Evolutionary conservation across 2,113 vertebrate genomes (phyloP).

Genomic region (Rhabdomys dilectus): DNA sequence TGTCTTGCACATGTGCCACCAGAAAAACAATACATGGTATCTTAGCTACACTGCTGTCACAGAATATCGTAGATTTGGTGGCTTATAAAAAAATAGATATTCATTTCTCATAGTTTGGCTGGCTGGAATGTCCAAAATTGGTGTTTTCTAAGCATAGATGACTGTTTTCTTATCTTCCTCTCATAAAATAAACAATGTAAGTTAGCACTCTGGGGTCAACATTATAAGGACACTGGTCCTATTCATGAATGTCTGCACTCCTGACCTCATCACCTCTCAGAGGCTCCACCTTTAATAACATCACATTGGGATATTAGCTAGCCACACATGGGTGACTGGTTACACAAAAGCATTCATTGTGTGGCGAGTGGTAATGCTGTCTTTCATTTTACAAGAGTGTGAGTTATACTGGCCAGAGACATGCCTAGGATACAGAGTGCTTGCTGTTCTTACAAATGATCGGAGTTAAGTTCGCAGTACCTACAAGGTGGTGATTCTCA

Average conservation of each 20-base stretch:
- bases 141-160: background rate
- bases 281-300: background rate
- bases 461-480: background rate
- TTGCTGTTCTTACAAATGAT: background rate
- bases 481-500: background rate
- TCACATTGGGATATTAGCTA: background rate
- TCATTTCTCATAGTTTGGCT: background rate
- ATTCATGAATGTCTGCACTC: background rate
- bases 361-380: background rate
- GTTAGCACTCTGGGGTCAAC: background rate
- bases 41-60: background rate
- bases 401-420: background rate
- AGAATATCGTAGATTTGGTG: background rate
- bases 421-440: background rate
- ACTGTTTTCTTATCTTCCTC: background rate
- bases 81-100: background rate
- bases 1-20: background rate
- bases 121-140: background rate
- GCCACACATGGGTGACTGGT: background rate
- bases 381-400: background rate
- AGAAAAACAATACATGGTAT: background rate
- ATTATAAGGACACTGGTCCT: background rate
- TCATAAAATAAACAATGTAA: background rate
- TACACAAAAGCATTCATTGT: background rate
- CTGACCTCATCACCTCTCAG: background rate